Evolutionary conservation across 2,113 vertebrate genomes (phyloP).

Genomic region (Macquaria ambigua): DNA sequence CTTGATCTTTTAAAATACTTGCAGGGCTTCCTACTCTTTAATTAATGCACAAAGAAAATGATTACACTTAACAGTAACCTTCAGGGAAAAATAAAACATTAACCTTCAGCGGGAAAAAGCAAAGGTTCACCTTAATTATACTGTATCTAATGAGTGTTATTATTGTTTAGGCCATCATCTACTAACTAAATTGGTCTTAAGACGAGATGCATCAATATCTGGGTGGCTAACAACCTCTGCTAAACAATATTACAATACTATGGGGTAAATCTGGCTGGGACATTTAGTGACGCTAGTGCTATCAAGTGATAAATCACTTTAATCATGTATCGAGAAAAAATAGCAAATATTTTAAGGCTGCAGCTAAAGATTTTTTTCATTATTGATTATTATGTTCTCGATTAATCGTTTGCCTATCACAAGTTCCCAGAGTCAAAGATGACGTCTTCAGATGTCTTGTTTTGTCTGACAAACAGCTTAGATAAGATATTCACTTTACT

Average conservation of each 20-base stretch:
- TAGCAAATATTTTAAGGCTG: neutral
- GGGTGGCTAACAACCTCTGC: neutral
- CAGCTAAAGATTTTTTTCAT: neutral
- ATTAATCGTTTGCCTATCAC: neutral
- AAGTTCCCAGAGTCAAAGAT: neutral
- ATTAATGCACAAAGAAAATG: neutral
- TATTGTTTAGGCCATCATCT: neutral
- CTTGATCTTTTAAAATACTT: conserved; percentile 5
- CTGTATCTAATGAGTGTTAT: neutral
- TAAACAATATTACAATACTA: neutral
- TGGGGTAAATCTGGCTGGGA: neutral
- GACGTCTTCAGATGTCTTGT: neutral
- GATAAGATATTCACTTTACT: neutral
- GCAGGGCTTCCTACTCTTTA: neutral
- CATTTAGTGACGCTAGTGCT: neutral
- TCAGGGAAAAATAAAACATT: neutral
- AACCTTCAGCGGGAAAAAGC: neutral
- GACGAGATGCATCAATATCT: neutral
- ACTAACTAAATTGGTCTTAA: neutral
- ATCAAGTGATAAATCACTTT: neutral
- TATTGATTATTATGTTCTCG: neutral
- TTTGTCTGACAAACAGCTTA: neutral
- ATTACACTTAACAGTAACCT: neutral
- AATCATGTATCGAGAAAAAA: neutral
- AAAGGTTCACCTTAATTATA: neutral